Base-by-base conservation (phyloP, 1,140 invertebrate species). In the Phenacoccus solenopsis region DNA sequence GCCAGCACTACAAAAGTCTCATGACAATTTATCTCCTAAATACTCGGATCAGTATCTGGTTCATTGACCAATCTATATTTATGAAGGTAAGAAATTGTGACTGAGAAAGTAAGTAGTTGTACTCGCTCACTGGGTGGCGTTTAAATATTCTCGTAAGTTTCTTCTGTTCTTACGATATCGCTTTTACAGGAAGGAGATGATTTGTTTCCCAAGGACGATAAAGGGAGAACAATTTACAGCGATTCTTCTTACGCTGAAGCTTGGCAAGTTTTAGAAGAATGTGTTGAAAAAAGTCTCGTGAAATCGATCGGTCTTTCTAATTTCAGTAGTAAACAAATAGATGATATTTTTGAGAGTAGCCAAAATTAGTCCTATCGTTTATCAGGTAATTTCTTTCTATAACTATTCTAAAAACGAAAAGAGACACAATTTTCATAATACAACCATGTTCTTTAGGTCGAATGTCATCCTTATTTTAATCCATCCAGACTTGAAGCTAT, bases 261-360 rank as follows among this genome's bases (percentile, higher is more conserved):
- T 0, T 98, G 94, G 93, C 87, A 85, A 79, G 93, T 84, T 28
- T 84, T 97, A 85, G 94, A 96, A 80, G 82, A 87, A 35, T 84
- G 88, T 61, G 86, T 88, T 1, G 80, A 84, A 22, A 79, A 86
- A 69, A 91, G 91, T 1, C 80, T 93, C 13, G 81, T 84, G 0
- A 85, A 82, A 67, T 87, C 88, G 69, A 91, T 98, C 75, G 94
- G 95, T 0, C 72, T 97, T 0, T 95, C 92, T 30, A 98, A 97
- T 78, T 98, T 97, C 76, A 96, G 94, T 77, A 86, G 83, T 32
- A 78, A 84, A 28, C 94, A 97, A 79, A 84, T 95, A 12, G 81
- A 88, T 30, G 81, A 89, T 12, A 74, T 98, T 1, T n/a, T 74
- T 94, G 21, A 79, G 84, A 4, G 79, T 79, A 24, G 85, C 85